These are phyloP conservation scores for Phalacrocorax brasilianus DNA, from an alignment of 2,113 vertebrate genomes.

Conservation along the genomic window DNA sequence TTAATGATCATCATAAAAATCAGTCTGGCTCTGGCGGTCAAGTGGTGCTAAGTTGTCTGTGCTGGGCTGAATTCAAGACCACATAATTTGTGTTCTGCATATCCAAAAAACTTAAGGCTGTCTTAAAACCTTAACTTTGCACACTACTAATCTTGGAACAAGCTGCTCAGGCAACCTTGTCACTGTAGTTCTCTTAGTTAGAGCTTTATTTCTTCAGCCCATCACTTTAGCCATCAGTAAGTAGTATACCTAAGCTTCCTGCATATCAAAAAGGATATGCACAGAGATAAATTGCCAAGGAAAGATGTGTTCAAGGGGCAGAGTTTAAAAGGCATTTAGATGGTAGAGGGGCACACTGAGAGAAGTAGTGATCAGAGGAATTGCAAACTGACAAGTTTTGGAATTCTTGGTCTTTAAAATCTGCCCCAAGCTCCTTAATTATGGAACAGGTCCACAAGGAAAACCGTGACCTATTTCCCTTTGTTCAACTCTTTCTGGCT, in stretches of 20 bases:
- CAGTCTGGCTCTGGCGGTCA: not conserved
- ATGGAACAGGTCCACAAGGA: constrained; percentile 41
- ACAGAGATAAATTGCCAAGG: constrained; percentile 29
- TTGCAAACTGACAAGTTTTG: constrained; percentile 39
- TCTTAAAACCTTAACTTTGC: constrained; percentile 8
- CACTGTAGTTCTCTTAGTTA: not conserved
- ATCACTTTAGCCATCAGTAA: not conserved
- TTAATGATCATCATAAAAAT: not conserved
- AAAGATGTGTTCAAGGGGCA: constrained; percentile 29
- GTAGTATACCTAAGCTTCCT: not conserved
- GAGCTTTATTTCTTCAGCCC: not conserved
- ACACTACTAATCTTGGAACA: not conserved
- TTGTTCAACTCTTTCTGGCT: constrained; percentile 59
- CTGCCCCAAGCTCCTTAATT: constrained; percentile 43
- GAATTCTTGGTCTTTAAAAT: constrained; percentile 50
- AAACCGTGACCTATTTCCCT: constrained; percentile 44
- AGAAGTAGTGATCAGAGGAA: constrained; percentile 31
- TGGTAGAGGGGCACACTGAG: not conserved
- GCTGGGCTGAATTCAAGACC: not conserved
- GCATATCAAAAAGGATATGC: constrained; percentile 23
- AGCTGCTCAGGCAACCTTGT: not conserved
- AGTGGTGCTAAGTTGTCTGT: not conserved
- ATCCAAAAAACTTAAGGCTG: not conserved
- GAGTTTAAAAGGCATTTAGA: constrained; percentile 41
- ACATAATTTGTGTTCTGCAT: not conserved